Conservation (phyloP, 1,140 invertebrate genomes). For the Trichogramma pretiosum region DNA sequence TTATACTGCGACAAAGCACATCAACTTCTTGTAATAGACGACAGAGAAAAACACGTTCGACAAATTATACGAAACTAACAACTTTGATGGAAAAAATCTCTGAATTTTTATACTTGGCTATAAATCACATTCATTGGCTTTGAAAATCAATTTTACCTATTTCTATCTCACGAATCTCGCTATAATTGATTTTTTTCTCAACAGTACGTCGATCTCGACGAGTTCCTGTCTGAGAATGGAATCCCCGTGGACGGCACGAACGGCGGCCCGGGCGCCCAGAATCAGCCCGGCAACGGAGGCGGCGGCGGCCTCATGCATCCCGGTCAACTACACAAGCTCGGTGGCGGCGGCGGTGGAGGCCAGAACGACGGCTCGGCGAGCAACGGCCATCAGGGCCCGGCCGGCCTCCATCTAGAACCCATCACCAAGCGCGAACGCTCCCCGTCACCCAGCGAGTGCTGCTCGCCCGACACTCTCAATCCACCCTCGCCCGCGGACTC, state of each 20-base stretch:
- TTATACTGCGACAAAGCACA: too few species aligned
- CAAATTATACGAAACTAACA: too few species aligned
- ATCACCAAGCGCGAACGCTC: slow-evolving; percentile 67
- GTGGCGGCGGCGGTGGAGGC: slow-evolving; percentile 30
- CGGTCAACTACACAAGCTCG: slow-evolving; percentile 37
- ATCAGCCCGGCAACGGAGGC: slow-evolving; percentile 33
- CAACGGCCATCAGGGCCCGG: slow-evolving; percentile 37
- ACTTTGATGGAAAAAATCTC: too few species aligned
- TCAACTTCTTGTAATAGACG: too few species aligned
- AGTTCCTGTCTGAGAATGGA: slow-evolving; percentile 89
- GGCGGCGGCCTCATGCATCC: slow-evolving; percentile 28
- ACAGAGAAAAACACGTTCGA: too few species aligned
- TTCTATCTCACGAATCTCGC: too few species aligned
- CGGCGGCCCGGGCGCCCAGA: slow-evolving; percentile 45
- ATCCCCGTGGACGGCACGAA: slow-evolving; percentile 69
- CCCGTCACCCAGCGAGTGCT: slow-evolving; percentile 73
- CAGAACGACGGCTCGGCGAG: slow-evolving; percentile 10
- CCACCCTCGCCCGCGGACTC: slow-evolving; percentile 78
- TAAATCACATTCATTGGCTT: too few species aligned
- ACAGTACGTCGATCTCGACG: slow-evolving; percentile 90
- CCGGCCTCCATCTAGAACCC: slow-evolving; percentile 38
- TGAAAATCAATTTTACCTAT: too few species aligned
- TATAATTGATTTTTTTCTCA: too few species aligned
- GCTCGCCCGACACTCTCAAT: slow-evolving; percentile 75
- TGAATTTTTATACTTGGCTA: too few species aligned